These are phyloP conservation scores for Phrynocephalus guinanensis DNA, from an alignment of 2,797 vertebrate genomes.

Conservation along the genomic window DNA sequence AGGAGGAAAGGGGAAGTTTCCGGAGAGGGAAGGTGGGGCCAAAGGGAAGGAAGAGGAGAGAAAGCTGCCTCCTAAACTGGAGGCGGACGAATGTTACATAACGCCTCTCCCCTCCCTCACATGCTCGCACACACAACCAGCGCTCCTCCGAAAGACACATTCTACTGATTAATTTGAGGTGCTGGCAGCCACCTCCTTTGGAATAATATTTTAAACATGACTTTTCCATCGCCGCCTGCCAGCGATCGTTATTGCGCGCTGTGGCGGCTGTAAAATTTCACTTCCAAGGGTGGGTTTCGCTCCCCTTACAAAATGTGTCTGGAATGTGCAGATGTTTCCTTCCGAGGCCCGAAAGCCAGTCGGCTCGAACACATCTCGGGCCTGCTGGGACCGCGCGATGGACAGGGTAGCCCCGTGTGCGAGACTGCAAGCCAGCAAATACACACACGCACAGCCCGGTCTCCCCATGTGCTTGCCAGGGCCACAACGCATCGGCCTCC, in stretches of 20 bases:
- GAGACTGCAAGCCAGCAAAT: constrained; percentile 57
- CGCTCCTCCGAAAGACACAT: constrained; percentile 57
- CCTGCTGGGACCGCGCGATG: constrained; percentile 48
- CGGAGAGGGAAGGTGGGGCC: neutral
- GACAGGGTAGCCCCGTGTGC: constrained; percentile 55
- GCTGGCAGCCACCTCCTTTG: constrained; percentile 70
- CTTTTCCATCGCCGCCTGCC: constrained; percentile 78
- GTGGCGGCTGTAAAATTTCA: constrained; percentile 78
- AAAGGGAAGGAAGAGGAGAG: neutral
- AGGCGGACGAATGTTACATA: constrained; percentile 74
- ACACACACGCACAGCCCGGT: neutral
- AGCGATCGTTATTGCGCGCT: constrained; percentile 68
- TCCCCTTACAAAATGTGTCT: constrained; percentile 90
- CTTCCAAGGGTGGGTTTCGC: constrained; percentile 79
- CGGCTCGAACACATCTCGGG: constrained; percentile 59
- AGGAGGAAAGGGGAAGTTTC: neutral
- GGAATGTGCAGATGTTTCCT: constrained; percentile 98
- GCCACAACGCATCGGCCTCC: no score
- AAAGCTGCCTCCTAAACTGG: constrained; percentile 17
- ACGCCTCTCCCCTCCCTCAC: constrained; percentile 29
- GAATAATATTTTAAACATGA: constrained; percentile 79
- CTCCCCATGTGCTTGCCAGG: neutral
- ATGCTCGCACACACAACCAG: no score
- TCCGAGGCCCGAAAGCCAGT: constrained; percentile 80
- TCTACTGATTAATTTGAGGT: constrained; percentile 73